Evolutionary conservation across 2,797 vertebrate genomes (phyloP).

Genomic region (Poecile montanus): DNA sequence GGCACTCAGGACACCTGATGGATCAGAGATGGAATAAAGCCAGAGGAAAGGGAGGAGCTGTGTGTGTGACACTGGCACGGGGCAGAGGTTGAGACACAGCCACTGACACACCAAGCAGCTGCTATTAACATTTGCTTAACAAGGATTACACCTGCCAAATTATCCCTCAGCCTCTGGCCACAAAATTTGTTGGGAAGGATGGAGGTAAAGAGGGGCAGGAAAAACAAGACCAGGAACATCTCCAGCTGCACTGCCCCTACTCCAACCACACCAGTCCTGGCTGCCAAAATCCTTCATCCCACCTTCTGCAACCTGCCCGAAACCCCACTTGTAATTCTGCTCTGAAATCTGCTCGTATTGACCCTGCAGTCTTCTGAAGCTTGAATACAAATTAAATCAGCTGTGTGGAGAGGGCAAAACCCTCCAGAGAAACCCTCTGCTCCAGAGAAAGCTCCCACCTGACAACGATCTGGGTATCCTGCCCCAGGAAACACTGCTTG

Average conservation of each 20-base stretch:
- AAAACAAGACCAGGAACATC: not conserved
- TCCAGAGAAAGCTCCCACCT: not conserved
- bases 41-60: not conserved
- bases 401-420: not conserved
- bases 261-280: rapidly evolving
- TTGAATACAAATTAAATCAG: not conserved
- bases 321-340: not conserved
- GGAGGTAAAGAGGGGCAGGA: not conserved
- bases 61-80: not conserved
- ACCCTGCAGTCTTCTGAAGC: not conserved
- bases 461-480: not conserved
- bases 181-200: not conserved
- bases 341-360: rapidly evolving
- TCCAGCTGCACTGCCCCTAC: not conserved
- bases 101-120: not conserved
- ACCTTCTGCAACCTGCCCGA: not conserved
- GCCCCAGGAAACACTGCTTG: not conserved
- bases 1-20: not conserved
- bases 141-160: rapidly evolving
- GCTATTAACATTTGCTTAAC: not conserved
- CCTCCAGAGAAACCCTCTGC: not conserved
- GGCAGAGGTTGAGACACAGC: not conserved
- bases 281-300: not conserved
- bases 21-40: not conserved
- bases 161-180: rapidly evolving